Conservation (phyloP, 2,113 vertebrate genomes). For the Barnardius zonarius region DNA sequence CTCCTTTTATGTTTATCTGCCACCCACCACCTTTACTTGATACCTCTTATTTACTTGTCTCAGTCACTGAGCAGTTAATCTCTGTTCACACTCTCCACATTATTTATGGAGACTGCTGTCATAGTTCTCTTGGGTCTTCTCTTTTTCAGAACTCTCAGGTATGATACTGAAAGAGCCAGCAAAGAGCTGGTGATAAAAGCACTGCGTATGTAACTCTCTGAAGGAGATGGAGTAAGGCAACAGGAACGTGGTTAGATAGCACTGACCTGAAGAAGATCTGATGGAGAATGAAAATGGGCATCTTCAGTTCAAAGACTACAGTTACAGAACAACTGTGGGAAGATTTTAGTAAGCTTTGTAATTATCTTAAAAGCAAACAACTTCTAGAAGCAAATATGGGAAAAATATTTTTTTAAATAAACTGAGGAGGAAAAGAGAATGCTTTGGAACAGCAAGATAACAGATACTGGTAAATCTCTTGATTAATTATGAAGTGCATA, state of each 20-base stretch:
- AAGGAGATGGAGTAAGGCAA: neutral
- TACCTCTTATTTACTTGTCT: neutral
- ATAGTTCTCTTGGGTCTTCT: neutral
- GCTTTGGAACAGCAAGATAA: neutral
- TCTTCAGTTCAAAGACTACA: neutral
- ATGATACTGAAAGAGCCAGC: neutral
- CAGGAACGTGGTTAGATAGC: neutral
- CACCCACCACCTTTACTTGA: neutral
- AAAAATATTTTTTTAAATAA: neutral
- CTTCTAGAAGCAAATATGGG: neutral
- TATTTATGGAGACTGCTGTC: neutral
- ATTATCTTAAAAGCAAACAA: neutral
- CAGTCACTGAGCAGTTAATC: neutral
- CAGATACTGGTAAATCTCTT: neutral
- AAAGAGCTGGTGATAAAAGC: neutral
- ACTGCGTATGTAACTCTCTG: neutral
- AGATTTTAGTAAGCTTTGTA: neutral
- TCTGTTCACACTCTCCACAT: neutral
- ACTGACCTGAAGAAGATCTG: neutral
- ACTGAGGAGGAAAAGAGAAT: neutral
- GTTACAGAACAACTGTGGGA: neutral
- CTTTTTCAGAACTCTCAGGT: neutral
- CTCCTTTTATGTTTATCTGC: neutral
- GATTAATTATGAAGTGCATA: neutral
- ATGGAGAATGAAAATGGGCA: neutral